Evolutionary conservation across 2,797 vertebrate genomes (phyloP).

Genomic region (Anableps anableps): DNA sequence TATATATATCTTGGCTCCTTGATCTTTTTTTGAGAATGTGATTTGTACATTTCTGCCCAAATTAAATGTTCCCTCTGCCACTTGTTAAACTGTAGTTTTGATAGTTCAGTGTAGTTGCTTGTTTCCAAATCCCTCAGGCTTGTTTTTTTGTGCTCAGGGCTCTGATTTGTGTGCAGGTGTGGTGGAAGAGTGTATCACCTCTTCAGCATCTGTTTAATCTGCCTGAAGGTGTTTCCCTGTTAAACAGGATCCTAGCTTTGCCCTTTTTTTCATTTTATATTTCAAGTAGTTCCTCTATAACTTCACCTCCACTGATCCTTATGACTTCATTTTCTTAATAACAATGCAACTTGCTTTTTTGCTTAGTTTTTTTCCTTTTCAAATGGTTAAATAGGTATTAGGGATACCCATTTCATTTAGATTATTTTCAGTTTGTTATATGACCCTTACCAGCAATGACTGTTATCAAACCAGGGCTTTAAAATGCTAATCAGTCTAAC

Average conservation of each 20-base stretch:
- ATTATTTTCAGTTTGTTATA: neutral
- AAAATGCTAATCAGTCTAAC: constrained; percentile 24
- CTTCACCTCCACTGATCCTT: neutral
- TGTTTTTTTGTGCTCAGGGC: neutral
- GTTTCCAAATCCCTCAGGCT: neutral
- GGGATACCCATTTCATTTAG: neutral
- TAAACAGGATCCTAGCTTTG: neutral
- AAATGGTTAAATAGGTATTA: neutral
- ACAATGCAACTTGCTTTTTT: neutral
- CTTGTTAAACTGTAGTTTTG: neutral
- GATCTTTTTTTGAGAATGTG: neutral
- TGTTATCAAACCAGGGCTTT: neutral
- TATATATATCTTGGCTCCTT: neutral
- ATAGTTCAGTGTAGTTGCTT: neutral
- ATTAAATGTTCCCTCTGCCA: neutral
- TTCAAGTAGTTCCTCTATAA: neutral
- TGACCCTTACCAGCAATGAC: neutral
- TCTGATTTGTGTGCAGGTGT: constrained; percentile 2
- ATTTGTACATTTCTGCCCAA: neutral
- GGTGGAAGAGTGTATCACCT: neutral
- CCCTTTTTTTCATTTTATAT: neutral
- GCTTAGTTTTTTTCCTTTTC: neutral
- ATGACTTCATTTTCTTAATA: neutral
- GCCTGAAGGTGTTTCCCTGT: constrained; percentile 1
- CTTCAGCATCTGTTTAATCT: neutral